These are phyloP conservation scores for Frankliniella intonsa DNA, from an alignment of 2,888 invertebrate genomes.

Conservation along the genomic window DNA sequence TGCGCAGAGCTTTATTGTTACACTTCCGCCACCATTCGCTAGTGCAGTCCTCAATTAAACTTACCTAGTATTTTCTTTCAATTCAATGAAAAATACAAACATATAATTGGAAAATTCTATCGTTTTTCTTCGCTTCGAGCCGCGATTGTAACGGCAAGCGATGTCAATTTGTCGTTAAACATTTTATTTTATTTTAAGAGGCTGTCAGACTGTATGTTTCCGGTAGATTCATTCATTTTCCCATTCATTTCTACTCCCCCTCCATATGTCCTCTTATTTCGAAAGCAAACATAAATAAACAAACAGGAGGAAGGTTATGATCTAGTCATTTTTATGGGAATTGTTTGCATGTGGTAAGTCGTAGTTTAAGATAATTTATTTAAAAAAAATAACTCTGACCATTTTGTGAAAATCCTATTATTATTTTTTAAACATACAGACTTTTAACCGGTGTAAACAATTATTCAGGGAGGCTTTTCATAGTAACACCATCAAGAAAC, in stretches of 20 bases:
- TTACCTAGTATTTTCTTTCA: not conserved
- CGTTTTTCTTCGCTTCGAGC: not conserved
- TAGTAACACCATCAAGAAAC: too few species aligned
- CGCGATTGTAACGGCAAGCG: not conserved
- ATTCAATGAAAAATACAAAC: not conserved
- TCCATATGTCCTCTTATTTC: too few species aligned
- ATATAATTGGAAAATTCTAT: not conserved
- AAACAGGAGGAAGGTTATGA: too few species aligned
- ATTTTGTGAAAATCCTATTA: too few species aligned
- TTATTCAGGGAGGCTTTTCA: too few species aligned
- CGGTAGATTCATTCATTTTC: not conserved
- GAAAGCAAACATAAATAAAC: too few species aligned
- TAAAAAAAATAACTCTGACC: too few species aligned
- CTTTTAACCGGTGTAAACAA: too few species aligned
- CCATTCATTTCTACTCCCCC: not conserved
- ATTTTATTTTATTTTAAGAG: not conserved
- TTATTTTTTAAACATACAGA: too few species aligned
- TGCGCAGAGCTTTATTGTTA: not conserved
- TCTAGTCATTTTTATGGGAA: too few species aligned
- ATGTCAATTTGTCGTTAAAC: not conserved
- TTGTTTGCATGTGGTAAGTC: too few species aligned
- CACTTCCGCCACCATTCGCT: not conserved
- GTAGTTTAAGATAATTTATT: too few species aligned
- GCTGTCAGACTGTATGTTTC: not conserved
- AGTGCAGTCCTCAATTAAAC: not conserved